Percentiles rank a stretch among this genome's conserved stretches.
These are phyloP conservation scores for Tholera decimalis DNA, from an alignment of 2,888 invertebrate species.

Conservation along the genomic window DNA sequence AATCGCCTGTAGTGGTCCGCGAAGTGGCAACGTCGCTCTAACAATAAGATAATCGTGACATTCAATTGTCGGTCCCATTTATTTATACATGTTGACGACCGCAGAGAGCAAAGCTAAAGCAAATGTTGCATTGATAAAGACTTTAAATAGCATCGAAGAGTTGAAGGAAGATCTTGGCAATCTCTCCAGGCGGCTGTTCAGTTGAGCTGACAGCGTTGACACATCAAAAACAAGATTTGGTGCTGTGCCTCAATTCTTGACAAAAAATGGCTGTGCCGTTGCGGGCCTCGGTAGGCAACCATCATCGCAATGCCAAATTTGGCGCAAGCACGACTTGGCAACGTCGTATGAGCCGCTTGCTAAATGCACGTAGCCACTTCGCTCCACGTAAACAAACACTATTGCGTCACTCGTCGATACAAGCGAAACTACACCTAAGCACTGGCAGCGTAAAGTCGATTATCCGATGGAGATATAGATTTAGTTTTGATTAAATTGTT, in stretches of 20 bases:
- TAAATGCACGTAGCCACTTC: constrained; percentile 79
- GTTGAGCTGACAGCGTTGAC: constrained; percentile 69
- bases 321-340: constrained; percentile 87
- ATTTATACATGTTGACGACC: constrained; percentile 53
- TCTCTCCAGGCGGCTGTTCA: constrained; percentile 54
- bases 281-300: constrained; percentile 70
- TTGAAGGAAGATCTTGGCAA: constrained; percentile 44
- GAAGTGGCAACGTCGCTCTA: constrained; percentile 63
- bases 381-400: constrained; percentile 86
- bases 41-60: constrained; percentile 67
- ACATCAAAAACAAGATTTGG: constrained; percentile 71
- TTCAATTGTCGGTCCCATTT: constrained; percentile 58
- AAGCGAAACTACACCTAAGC: constrained; percentile 75
- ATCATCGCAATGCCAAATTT: constrained; percentile 83
- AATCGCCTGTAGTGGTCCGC: constrained; percentile 57
- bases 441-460: constrained; percentile 62
- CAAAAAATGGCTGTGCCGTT: constrained; percentile 77
- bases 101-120: constrained; percentile 30
- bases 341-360: constrained; percentile 76
- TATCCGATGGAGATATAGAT: constrained; percentile 46
- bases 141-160: constrained; percentile 10
- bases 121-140: constrained; percentile 30
- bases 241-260: constrained; percentile 66
- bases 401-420: constrained; percentile 81
- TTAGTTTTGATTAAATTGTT: constrained; percentile 75